Base-by-base conservation (phyloP, 1,140 invertebrate genomes). In the Dendrolimus punctatus region DNA sequence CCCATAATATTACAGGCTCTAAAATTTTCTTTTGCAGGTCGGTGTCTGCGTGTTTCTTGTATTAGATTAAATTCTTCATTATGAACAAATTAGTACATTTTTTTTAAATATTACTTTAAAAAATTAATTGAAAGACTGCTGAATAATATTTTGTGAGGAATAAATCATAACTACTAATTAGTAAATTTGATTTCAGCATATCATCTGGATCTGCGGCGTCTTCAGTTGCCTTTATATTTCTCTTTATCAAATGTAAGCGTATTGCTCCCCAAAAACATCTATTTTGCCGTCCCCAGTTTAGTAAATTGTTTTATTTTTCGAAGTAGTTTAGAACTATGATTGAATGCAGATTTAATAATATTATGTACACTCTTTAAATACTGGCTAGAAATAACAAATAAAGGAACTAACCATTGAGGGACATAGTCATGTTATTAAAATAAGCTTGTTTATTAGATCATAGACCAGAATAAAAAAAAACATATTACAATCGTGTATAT, bases 21-120 rank as follows among this genome's bases (percentile, higher is more conserved):
- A 39, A 37, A 55, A 63, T 59, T 58, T 63, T 58, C 54, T 44
- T 57, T 64, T 64, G 41, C 61, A 64, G 58, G 58, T 64, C 52
- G 41, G 56, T 57, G 43, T 51, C 50, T 53, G 8, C 56, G 56
- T 53, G 54, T 39, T 46, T 46, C 3, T 48, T 38, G 10, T 38
- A 42, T 50, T 39, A 49, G 8, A 9, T 49, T 49, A 49, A 8
- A 39, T 49, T 49, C 39, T 6, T 49, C 39, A 39, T 49, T 8
- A 42, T 49, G 8, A 49, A 10, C 8, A n/a, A 40, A n/a, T 8
- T 49, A 39, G 6, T 10, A 39, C 38, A 49, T 2, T 4, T 39
- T 39, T n/a, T 39, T 4, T 5, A 6, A 5, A 10, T 8, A 47
- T 37, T 3, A 39, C 8, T 39, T 38, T n/a, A n/a, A n/a, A n/a